These are phyloP conservation scores for Struthio camelus DNA, from an alignment of 2,113 vertebrate genomes.

Conservation along the genomic window DNA sequence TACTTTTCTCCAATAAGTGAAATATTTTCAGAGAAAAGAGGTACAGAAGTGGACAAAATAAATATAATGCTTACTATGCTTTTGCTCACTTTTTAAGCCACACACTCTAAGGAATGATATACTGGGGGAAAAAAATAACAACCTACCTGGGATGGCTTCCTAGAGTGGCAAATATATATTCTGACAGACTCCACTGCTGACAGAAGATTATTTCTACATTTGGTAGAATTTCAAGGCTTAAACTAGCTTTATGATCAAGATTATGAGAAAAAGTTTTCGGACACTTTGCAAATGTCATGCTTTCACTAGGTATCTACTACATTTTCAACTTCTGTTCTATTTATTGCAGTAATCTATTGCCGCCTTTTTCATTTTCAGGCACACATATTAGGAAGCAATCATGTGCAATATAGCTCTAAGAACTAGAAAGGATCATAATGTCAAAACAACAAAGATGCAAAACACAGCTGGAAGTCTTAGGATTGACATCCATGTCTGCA, in stretches of 20 bases:
- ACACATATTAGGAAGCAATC: conserved; percentile 28
- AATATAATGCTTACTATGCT: not conserved
- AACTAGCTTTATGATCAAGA: not conserved
- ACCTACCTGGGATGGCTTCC: not conserved
- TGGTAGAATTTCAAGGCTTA: not conserved
- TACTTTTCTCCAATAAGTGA: not conserved
- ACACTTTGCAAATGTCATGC: not conserved
- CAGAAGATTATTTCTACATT: not conserved
- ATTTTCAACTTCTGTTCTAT: conserved; percentile 11
- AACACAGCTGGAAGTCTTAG: not conserved
- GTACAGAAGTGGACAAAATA: not conserved
- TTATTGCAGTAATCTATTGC: not conserved
- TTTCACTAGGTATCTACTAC: not conserved
- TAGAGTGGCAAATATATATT: not conserved
- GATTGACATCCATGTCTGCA: not conserved
- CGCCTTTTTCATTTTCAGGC: conserved; percentile 28
- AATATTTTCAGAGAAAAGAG: not conserved
- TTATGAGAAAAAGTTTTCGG: not conserved
- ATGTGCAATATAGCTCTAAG: conserved; percentile 25
- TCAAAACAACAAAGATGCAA: not conserved
- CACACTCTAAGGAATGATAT: not conserved
- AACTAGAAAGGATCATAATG: not conserved
- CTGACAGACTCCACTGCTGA: not conserved
- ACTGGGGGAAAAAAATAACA: not conserved
- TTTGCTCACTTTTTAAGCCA: not conserved